Conservation (phyloP, 2,797 vertebrate genomes). For the Brachyrhaphis roseni region DNA sequence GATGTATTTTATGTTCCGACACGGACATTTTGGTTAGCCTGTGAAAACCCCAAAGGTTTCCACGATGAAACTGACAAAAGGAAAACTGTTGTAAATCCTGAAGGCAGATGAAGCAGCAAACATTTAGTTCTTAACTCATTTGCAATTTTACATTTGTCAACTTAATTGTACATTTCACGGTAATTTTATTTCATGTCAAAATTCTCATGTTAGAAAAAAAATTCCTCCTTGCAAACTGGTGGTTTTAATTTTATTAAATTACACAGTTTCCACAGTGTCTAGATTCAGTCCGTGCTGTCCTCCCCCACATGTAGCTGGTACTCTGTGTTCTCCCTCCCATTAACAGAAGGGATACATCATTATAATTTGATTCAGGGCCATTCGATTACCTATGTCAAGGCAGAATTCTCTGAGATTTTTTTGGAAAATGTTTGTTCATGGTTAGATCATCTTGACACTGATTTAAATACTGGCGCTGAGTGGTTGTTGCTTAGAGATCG, state of each 20-base stretch:
- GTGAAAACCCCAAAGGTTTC: not conserved
- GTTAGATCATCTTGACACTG: constrained; percentile 15
- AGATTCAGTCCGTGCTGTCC: constrained; percentile 39
- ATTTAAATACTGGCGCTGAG: not conserved
- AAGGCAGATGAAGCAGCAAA: not conserved
- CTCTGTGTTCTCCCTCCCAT: constrained; percentile 53
- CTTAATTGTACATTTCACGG: not conserved
- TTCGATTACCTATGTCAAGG: constrained; percentile 49
- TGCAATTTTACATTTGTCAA: not conserved
- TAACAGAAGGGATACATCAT: constrained; percentile 55
- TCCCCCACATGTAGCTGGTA: constrained; percentile 40
- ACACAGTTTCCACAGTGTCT: constrained; percentile 33
- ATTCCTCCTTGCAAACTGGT: constrained; percentile 16
- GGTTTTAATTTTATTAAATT: constrained; percentile 39
- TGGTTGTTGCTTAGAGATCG: not conserved
- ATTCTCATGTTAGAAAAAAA: not conserved
- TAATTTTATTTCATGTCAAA: not conserved
- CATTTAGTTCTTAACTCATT: not conserved
- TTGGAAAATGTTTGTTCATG: constrained; percentile 16
- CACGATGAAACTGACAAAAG: not conserved
- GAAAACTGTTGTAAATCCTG: constrained; percentile 6
- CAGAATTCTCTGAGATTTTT: constrained; percentile 32
- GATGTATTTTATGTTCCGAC: constrained; percentile 7
- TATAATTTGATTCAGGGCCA: constrained; percentile 63
- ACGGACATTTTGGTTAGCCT: not conserved